Conservation (phyloP, 2,797 vertebrate species). For the Acomys russatus region DNA sequence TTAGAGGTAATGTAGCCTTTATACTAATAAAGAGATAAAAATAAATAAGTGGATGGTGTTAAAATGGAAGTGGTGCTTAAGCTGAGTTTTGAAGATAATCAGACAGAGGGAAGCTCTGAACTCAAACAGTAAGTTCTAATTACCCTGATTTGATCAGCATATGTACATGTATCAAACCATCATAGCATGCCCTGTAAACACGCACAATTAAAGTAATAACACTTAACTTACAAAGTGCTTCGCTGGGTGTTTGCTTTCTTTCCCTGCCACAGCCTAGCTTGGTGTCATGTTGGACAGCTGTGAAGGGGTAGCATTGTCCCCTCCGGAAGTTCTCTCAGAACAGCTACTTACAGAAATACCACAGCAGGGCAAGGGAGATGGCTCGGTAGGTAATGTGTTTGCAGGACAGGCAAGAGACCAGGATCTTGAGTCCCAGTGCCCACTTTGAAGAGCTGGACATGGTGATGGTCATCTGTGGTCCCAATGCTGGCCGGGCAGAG, state of each 20-base stretch:
- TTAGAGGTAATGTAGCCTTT: neutral
- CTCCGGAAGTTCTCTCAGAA: neutral
- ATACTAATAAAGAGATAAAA: slow-evolving; percentile 4
- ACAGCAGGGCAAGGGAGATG: neutral
- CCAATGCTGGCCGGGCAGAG: neutral
- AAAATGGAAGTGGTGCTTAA: neutral
- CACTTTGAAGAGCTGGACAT: neutral
- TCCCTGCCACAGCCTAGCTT: neutral
- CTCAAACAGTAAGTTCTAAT: neutral
- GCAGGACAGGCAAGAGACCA: neutral
- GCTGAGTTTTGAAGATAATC: neutral
- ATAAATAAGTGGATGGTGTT: slow-evolving; percentile 8
- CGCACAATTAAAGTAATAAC: neutral
- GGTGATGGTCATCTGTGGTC: neutral
- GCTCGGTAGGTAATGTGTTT: neutral
- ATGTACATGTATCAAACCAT: neutral
- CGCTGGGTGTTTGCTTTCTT: neutral
- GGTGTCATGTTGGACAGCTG: neutral
- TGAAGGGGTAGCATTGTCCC: neutral
- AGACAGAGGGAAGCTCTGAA: neutral
- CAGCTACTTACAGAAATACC: neutral
- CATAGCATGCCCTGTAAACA: neutral
- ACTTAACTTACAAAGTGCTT: neutral
- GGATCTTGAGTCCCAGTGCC: too few relatives aligned
- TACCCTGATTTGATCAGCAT: neutral